Conservation (phyloP, 2,888 invertebrate species). For the Dendrolimus pini region DNA sequence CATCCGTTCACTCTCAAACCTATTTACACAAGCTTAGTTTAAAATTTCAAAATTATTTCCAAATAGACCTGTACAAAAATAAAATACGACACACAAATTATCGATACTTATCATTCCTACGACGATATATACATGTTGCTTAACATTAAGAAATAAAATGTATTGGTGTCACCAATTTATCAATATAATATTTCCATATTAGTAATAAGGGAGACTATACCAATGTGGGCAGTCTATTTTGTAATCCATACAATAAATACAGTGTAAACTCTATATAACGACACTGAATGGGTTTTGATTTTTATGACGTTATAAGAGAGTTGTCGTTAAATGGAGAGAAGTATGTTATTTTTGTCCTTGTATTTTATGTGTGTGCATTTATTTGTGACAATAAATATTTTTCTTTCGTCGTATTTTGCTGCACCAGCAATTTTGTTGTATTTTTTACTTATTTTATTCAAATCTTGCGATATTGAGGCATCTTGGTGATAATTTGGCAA, state of each 20-base stretch:
- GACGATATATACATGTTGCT: slow-evolving; percentile 39
- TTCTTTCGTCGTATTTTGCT: too few species aligned
- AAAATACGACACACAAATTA: slow-evolving; percentile 25
- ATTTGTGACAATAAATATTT: too few species aligned
- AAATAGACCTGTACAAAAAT: slow-evolving; percentile 33
- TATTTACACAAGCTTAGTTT: neutral
- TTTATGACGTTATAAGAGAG: neutral
- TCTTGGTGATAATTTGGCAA: too few species aligned
- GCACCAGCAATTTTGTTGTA: too few species aligned
- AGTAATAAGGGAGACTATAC: neutral
- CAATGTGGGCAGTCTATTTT: too few species aligned
- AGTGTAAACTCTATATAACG: too few species aligned
- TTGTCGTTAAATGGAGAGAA: too few species aligned
- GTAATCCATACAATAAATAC: neutral
- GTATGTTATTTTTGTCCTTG: too few species aligned
- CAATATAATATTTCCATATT: slow-evolving; percentile 22
- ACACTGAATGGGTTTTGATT: too few species aligned
- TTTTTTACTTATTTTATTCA: too few species aligned
- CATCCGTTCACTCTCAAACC: neutral
- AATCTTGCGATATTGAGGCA: too few species aligned
- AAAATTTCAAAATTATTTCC: neutral
- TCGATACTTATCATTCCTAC: slow-evolving; percentile 16
- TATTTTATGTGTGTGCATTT: too few species aligned
- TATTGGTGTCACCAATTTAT: slow-evolving; percentile 65
- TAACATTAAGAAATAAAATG: slow-evolving; percentile 41